Base-by-base conservation (phyloP, 2,888 invertebrate species). In the Myathropa florea region DNA sequence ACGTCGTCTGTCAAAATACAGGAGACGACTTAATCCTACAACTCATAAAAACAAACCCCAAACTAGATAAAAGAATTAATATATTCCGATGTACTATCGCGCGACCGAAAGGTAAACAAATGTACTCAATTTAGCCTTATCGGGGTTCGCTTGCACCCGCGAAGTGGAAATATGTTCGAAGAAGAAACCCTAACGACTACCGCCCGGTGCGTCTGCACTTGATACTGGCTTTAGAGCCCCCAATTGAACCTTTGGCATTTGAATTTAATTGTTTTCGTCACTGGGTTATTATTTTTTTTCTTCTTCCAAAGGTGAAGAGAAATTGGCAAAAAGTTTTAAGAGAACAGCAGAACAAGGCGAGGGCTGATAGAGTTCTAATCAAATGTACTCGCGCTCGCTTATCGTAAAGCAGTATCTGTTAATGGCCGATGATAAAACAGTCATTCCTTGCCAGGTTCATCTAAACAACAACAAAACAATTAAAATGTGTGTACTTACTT, bases 401-500 rank as follows among this genome's bases (percentile, higher is more conserved):
- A 39, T 39, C 39, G 39, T n/a, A 1, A 39, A n/a, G 4, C 39
- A 39, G 18, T 46, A 4, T 1, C 3, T 4, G 46, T 2, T 39
- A 39, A 18, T 46, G 4, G 18, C 14, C 3, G 0, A 4, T 55
- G 70, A 36, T 10, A 53, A 63, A 70, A 55, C 30, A 14, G 73
- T n/a, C 2, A 12, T 63, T 57, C 24, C 23, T 4, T 0, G 57
- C 7, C 30, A 75, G 65, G 61, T 60, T 39, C 24, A 71, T 24
- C 14, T 57, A 18, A 60, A 46, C 14, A 18, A 53, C 28, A 59
- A 59, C 23, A 59, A 53, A 1, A 57, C 6, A 63, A 46, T n/a
- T 1, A 4, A 63, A 14, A 61, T 9, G 4, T 6, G 14, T 10
- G 6, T 55, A 94, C 95, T 94, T 92, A 97, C 97, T 95, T 98